Percentiles rank a stretch among this genome's conserved stretches.
phyloP scores from a whole-genome alignment of 2,888 invertebrate species.

The Amaurobius ferox region DNA sequence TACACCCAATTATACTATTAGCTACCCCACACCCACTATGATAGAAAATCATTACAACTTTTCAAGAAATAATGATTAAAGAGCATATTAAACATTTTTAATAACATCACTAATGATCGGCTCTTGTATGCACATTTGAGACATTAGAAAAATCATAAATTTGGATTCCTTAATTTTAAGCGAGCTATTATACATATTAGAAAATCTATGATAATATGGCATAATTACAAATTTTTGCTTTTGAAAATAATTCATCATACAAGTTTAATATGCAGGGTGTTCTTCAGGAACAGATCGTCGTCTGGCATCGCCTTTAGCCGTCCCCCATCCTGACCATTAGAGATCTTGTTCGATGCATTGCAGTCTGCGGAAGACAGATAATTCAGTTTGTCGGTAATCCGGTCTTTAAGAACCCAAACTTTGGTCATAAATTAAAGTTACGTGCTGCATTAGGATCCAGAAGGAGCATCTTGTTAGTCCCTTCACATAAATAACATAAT shows the following conservation, averaged over 20 bases:
- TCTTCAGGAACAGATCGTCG: constrained; percentile 18
- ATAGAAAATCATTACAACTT: no score
- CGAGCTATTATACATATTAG: no score
- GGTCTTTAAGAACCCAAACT: constrained; percentile 59
- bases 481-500: constrained; percentile 31
- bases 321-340: constrained; percentile 33
- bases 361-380: constrained; percentile 34
- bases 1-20: no score
- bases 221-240: neutral
- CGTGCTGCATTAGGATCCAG: constrained; percentile 9
- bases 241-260: constrained; percentile 27
- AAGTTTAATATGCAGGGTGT: neutral
- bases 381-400: constrained; percentile 48
- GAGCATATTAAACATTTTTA: no score
- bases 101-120: no score
- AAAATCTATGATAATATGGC: no score
- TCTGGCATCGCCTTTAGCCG: neutral
- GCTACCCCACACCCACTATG: no score
- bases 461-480: constrained; percentile 20
- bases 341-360: constrained; percentile 25
- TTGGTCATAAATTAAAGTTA: constrained; percentile 55
- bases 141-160: no score
- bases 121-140: no score
- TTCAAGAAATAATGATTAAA: no score
- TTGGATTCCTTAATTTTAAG: no score